A percentile compares a stretch with the other conserved stretches of the same genome.
These are phyloP conservation scores for Lamproptera curius DNA, from an alignment of 2,888 invertebrate species.

Conservation along the genomic window DNA sequence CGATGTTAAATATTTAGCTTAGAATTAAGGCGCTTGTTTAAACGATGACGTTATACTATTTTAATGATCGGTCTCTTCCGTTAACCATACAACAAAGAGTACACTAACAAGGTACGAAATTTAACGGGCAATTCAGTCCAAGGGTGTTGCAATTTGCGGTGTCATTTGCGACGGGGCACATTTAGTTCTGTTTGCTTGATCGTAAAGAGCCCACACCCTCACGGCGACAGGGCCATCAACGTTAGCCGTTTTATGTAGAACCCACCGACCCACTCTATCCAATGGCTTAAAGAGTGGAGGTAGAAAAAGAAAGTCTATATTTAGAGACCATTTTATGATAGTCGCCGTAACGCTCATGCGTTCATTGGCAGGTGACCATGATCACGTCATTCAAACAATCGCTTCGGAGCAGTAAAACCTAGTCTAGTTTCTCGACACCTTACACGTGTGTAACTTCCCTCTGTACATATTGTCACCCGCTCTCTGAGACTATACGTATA, in stretches of 20 bases:
- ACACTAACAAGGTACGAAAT: conserved; percentile 50
- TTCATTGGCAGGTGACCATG: conserved; percentile 59
- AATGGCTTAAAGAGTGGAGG: conserved; percentile 9
- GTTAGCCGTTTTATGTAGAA: conserved; percentile 39
- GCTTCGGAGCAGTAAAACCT: conserved; percentile 55
- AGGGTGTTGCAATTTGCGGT: conserved; percentile 65
- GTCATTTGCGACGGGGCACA: conserved; percentile 59
- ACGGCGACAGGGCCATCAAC: conserved; percentile 37
- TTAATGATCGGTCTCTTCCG: no score
- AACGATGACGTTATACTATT: no score
- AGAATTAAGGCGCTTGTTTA: no score
- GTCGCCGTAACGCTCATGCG: conserved; percentile 39
- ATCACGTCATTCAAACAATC: conserved; percentile 59
- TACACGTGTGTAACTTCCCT: conserved; percentile 44
- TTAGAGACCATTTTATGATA: conserved; percentile 39
- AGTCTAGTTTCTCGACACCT: conserved; percentile 50
- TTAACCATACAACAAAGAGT: conserved; percentile 36
- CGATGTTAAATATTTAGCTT: no score
- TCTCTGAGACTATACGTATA: background rate
- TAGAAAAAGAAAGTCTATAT: conserved; percentile 19
- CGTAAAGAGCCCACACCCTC: conserved; percentile 67
- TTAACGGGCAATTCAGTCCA: conserved; percentile 52
- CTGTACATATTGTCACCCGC: conserved; percentile 25
- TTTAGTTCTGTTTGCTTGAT: conserved; percentile 66
- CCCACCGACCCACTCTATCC: conserved; percentile 29